A percentile compares a stretch with the other conserved stretches of the same genome.
These are phyloP conservation scores for Stenoptilia bipunctidactyla DNA, from an alignment of 2,888 invertebrate genomes.

Conservation along the genomic window DNA sequence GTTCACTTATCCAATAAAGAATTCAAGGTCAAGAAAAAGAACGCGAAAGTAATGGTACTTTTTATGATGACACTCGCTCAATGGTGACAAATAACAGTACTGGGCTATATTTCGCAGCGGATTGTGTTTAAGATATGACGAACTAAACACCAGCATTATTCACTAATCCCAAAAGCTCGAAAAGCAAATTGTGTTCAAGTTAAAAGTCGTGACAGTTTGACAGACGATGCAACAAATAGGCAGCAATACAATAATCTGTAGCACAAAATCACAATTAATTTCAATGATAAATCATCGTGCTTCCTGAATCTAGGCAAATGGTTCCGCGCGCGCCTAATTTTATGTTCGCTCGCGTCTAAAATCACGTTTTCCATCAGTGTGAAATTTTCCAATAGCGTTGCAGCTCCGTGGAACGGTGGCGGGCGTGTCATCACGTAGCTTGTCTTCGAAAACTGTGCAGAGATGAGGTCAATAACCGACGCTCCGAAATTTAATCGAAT, in stretches of 20 bases:
- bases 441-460: background rate
- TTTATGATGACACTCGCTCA: background rate
- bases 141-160: too few relatives aligned
- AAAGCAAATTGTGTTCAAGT: too few relatives aligned
- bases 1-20: conserved; percentile 9
- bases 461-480: conserved; percentile 26
- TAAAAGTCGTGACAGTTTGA: too few relatives aligned
- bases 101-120: background rate
- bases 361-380: conserved; percentile 55
- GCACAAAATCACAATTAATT: background rate
- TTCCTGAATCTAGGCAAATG: conserved; percentile 8
- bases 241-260: background rate
- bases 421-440: conserved; percentile 56
- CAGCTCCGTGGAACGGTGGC: conserved; percentile 45
- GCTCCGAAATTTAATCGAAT: conserved; percentile 44
- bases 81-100: background rate
- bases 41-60: conserved; percentile 20
- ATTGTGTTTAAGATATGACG: too few relatives aligned
- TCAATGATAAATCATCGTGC: conserved; percentile 1
- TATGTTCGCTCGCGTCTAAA: conserved; percentile 35
- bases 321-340: too few relatives aligned
- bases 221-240: too few relatives aligned
- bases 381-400: conserved; percentile 45
- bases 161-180: too few relatives aligned
- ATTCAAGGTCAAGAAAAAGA: conserved; percentile 23